phyloP scores from a whole-genome alignment of 2,888 invertebrate genomes.

The Scaptomyza tumidula region DNA sequence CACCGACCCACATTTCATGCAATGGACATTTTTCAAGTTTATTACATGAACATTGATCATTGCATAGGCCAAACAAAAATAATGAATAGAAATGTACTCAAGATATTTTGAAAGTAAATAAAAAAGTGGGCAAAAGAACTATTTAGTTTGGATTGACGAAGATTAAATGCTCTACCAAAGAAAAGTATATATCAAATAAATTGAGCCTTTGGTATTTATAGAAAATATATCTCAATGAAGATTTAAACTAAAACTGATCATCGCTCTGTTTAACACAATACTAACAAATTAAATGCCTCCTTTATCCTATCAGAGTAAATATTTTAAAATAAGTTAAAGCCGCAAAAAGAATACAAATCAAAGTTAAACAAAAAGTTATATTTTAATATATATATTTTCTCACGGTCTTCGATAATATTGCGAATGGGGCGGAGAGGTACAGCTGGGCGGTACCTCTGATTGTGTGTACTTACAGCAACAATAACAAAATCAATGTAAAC shows the following conservation, averaged over 20 bases:
- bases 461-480: slow-evolving; percentile 44
- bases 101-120: slow-evolving; percentile 38
- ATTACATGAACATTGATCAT: slow-evolving; percentile 70
- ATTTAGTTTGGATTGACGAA: neutral
- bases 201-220: neutral
- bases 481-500: slow-evolving; percentile 71
- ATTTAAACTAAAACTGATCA: neutral
- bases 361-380: too few relatives aligned
- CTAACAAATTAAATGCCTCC: neutral
- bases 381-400: slow-evolving; percentile 6
- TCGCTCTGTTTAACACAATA: too few relatives aligned
- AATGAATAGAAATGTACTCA: slow-evolving; percentile 61
- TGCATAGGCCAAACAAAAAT: slow-evolving; percentile 48
- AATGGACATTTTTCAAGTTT: slow-evolving; percentile 73
- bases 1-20: neutral
- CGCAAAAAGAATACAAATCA: too few relatives aligned
- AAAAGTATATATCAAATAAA: neutral
- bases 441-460: slow-evolving; percentile 43
- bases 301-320: neutral
- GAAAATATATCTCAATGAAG: neutral
- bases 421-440: slow-evolving; percentile 24
- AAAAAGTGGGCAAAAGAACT: neutral
- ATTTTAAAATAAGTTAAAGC: too few relatives aligned
- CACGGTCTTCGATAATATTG: slow-evolving; percentile 58
- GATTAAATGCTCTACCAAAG: slow-evolving; percentile 17